Conservation (phyloP, 2,888 invertebrate genomes). For the Oxytorus armatus region DNA sequence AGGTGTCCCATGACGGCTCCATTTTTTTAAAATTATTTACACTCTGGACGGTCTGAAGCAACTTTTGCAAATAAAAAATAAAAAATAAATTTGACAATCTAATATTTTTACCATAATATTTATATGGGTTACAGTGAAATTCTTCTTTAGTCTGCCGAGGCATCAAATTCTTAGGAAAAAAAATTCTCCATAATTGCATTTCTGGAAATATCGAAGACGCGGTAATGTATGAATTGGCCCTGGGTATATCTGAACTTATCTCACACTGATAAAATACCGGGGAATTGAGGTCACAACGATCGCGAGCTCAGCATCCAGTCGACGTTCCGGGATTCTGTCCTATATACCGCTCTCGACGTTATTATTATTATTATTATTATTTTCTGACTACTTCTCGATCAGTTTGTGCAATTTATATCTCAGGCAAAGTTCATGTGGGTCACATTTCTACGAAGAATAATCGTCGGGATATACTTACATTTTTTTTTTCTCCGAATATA, state of each 20-base stretch:
- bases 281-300: not conserved
- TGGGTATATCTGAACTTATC: not conserved
- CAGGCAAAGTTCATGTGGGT: not conserved
- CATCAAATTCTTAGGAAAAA: too few species aligned
- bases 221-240: not conserved
- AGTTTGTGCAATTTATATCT: conserved; percentile 15
- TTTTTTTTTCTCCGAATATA: conserved; percentile 4
- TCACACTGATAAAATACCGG: not conserved
- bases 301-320: not conserved
- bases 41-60: too few species aligned
- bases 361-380: not conserved
- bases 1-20: too few species aligned
- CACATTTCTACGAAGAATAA: not conserved
- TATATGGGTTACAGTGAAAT: too few species aligned
- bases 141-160: too few species aligned
- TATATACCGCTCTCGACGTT: not conserved
- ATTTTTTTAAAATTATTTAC: too few species aligned
- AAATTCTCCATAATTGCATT: not conserved
- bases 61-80: too few species aligned
- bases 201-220: not conserved
- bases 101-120: too few species aligned
- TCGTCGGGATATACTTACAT: not conserved
- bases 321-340: not conserved
- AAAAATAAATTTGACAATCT: too few species aligned
- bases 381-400: not conserved